A percentile compares a stretch with the other conserved stretches of the same genome.
Conservation (phyloP, 2,888 invertebrate genomes). For the Cantharis rustica region DNA sequence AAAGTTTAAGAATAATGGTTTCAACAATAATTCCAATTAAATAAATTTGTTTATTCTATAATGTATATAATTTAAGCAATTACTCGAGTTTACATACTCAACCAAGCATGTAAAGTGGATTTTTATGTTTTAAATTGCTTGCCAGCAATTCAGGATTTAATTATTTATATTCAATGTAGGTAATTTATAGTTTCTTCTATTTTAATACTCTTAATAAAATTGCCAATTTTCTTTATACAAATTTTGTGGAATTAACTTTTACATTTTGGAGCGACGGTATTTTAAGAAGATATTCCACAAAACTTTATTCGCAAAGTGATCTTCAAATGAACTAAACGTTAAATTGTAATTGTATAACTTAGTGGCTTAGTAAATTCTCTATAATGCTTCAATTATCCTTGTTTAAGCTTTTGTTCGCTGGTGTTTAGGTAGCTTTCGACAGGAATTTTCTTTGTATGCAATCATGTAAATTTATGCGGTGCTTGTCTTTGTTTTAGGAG, state of each 20-base stretch:
- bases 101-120: slow-evolving; percentile 27
- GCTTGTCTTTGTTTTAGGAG: neutral
- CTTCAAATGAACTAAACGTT: neutral
- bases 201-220: neutral
- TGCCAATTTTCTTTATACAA: neutral
- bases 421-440: neutral
- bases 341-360: neutral
- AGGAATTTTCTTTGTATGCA: neutral
- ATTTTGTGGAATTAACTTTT: neutral
- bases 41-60: neutral
- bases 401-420: neutral
- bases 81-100: slow-evolving; percentile 36
- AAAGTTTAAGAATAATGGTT: neutral
- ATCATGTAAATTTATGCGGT: neutral
- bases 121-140: neutral
- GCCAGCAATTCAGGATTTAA: neutral
- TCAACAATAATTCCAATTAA: neutral
- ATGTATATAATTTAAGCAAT: slow-evolving; percentile 12
- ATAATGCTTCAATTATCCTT: neutral
- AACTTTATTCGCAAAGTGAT: neutral
- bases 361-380: neutral
- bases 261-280: neutral
- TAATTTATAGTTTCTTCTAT: slow-evolving; percentile 1
- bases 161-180: neutral
- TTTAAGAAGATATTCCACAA: neutral